Conservation (phyloP, 2,113 vertebrate species). For the Pica pica region DNA sequence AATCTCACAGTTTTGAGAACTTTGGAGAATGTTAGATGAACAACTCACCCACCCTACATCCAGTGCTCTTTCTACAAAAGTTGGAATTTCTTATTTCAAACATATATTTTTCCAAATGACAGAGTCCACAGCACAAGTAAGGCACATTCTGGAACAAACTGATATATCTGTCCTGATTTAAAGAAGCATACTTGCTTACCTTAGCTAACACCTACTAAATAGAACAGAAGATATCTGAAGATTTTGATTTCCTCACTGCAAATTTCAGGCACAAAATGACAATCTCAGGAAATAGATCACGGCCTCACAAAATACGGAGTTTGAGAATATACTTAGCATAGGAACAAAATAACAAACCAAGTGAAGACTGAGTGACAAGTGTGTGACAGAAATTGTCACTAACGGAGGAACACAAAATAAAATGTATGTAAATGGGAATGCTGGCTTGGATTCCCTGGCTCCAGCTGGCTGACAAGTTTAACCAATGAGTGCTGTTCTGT, state of each 20-base stretch:
- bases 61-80: not conserved
- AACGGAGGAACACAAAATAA: not conserved
- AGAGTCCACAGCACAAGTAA: not conserved
- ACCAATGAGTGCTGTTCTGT: not conserved
- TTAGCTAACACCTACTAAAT: not conserved
- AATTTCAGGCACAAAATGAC: not conserved
- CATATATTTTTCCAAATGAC: not conserved
- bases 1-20: not conserved
- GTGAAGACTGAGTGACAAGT: not conserved
- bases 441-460: not conserved
- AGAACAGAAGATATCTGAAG: not conserved
- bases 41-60: not conserved
- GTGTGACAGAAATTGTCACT: not conserved
- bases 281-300: not conserved
- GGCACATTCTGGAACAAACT: not conserved
- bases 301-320: not conserved
- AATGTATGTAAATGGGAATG: not conserved
- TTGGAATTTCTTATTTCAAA: not conserved
- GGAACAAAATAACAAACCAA: not conserved
- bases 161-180: not conserved
- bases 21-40: not conserved
- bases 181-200: not conserved
- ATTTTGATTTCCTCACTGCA: not conserved
- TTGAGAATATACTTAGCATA: not conserved
- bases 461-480: not conserved